Evolutionary conservation across 2,113 vertebrate species (phyloP).

Genomic region (Motacilla alba): DNA sequence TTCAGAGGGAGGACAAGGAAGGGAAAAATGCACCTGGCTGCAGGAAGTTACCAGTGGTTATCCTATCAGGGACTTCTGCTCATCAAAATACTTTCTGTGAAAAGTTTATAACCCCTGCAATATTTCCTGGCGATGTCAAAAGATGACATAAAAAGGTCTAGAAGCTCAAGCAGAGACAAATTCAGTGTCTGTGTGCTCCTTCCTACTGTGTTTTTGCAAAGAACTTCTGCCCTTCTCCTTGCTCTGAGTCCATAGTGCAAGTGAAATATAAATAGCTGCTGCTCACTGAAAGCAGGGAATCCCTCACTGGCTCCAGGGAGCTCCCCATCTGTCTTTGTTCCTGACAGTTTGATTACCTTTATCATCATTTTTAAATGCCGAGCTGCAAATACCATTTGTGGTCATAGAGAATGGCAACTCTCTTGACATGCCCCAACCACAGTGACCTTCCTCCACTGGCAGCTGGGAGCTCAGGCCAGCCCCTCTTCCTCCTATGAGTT

Average conservation of each 20-base stretch:
- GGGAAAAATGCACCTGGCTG: neutral
- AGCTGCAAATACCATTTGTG: conserved; percentile 22
- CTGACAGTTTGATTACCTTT: conserved; percentile 37
- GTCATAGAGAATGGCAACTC: neutral
- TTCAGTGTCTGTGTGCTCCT: neutral
- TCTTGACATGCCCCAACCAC: neutral
- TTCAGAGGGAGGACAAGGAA: neutral
- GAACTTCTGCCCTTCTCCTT: neutral
- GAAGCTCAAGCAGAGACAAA: neutral
- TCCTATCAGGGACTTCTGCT: neutral
- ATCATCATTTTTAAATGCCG: conserved; percentile 27
- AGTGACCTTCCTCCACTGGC: neutral
- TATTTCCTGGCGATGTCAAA: neutral
- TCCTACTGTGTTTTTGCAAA: neutral
- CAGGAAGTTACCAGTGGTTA: neutral
- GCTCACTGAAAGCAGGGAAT: conserved; percentile 4
- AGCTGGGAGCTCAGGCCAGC: neutral
- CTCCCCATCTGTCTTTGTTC: conserved; percentile 5
- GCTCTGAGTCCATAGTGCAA: neutral
- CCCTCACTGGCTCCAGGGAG: neutral
- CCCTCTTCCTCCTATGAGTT: neutral
- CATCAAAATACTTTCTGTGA: neutral
- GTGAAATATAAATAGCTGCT: neutral
- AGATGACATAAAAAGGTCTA: neutral
- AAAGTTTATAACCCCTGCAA: neutral